Conservation (phyloP, 2,113 vertebrate species). For the Forbesichthys agassizii region DNA sequence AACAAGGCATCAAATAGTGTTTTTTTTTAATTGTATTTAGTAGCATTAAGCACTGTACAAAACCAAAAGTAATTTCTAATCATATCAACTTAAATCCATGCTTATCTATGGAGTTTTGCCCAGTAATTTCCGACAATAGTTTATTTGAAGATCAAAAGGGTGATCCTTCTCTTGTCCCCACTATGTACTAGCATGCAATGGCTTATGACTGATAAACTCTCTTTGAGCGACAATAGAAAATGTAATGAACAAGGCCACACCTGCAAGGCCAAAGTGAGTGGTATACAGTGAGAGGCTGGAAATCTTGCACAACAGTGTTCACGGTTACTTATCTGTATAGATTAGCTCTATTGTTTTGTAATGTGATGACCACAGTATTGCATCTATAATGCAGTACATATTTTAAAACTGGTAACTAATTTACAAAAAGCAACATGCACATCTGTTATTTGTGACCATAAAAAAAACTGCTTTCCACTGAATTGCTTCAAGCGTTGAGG, state of each 20-base stretch:
- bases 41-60: no score
- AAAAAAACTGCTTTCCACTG: slow-evolving; percentile 48
- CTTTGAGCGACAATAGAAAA: slow-evolving; percentile 12
- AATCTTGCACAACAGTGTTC: slow-evolving; percentile 1
- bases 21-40: no score
- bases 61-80: no score
- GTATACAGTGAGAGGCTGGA: neutral
- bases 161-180: no score
- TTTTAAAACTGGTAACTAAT: slow-evolving; percentile 25
- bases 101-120: no score
- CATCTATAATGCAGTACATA: no score
- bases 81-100: no score
- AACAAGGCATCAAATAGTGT: no score
- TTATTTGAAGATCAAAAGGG: no score
- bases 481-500: slow-evolving; percentile 58
- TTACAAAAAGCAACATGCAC: slow-evolving; percentile 36
- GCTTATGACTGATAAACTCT: neutral
- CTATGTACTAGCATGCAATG: no score
- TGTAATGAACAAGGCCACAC: neutral
- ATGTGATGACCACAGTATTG: no score
- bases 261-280: slow-evolving; percentile 6
- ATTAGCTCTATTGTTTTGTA: neutral
- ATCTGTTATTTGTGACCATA: slow-evolving; percentile 54
- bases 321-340: neutral
- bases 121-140: no score